A percentile compares a stretch with the other conserved stretches of the same genome.
Evolutionary conservation across 2,888 invertebrate species (phyloP).

Genomic region (Amphipyra tragopoginis): DNA sequence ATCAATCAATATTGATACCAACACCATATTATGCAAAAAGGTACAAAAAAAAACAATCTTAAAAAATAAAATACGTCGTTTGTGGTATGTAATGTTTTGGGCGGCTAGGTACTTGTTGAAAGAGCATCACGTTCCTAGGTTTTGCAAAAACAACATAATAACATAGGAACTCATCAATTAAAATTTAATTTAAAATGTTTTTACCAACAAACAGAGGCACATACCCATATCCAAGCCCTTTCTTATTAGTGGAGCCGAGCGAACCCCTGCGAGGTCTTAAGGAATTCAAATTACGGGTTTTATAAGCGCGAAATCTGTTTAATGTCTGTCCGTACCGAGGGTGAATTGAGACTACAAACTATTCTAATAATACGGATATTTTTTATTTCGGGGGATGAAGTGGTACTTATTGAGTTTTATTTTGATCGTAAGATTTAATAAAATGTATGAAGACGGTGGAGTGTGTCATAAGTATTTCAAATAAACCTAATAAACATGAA

Average conservation of each 20-base stretch:
- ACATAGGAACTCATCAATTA: too few species aligned
- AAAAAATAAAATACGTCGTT: too few species aligned
- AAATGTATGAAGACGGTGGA: slow-evolving; percentile 10
- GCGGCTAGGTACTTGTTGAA: too few species aligned
- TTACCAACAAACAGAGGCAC: slow-evolving; percentile 26
- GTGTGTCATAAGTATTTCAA: too few species aligned
- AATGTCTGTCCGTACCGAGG: slow-evolving; percentile 70
- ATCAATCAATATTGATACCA: too few species aligned
- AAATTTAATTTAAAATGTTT: not conserved
- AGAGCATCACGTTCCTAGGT: too few species aligned
- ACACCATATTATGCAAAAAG: too few species aligned
- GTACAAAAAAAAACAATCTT: too few species aligned
- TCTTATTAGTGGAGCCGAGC: slow-evolving; percentile 65
- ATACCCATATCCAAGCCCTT: slow-evolving; percentile 44
- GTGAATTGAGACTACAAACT: slow-evolving; percentile 51
- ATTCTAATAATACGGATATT: slow-evolving; percentile 53
- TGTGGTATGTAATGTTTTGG: too few species aligned
- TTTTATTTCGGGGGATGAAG: slow-evolving; percentile 42
- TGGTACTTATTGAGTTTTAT: slow-evolving; percentile 35
- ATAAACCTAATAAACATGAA: too few species aligned
- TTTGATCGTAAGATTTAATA: slow-evolving; percentile 38
- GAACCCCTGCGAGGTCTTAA: slow-evolving; percentile 72
- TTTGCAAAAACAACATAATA: too few species aligned
- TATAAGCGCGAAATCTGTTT: slow-evolving; percentile 87
- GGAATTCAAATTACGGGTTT: slow-evolving; percentile 89